Conservation (phyloP, 2,113 vertebrate genomes). For the Leptosomus discolor region DNA sequence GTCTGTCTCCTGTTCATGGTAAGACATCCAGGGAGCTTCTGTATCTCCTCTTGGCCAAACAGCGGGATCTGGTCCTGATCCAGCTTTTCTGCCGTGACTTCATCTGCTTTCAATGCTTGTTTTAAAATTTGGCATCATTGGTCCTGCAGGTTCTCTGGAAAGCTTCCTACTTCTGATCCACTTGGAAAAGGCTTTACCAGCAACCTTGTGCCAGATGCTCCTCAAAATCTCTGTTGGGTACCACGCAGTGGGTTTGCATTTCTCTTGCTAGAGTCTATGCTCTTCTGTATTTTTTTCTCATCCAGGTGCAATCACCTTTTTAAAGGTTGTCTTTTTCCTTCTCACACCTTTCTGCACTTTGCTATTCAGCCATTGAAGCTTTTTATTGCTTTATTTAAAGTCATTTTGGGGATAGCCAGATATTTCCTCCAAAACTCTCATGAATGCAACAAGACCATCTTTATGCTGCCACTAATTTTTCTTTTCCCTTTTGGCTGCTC, state of each 20-base stretch:
- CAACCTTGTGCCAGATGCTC: not conserved
- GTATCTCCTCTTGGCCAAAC: fast-evolving
- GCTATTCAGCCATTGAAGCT: no score
- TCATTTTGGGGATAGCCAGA: not conserved
- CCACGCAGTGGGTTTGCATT: not conserved
- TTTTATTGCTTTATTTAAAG: not conserved
- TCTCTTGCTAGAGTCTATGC: not conserved
- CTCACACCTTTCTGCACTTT: not conserved
- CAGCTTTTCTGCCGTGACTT: not conserved
- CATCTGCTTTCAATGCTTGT: not conserved
- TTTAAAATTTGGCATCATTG: not conserved
- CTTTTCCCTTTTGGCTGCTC: not conserved
- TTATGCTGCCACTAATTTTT: not conserved
- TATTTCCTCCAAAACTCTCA: not conserved
- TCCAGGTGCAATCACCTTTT: not conserved
- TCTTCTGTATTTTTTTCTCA: not conserved
- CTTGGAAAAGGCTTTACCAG: not conserved
- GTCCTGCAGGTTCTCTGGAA: not conserved
- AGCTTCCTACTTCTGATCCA: not conserved
- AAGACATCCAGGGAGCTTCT: not conserved
- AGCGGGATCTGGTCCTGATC: not conserved
- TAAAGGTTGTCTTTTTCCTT: not conserved
- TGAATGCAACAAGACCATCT: not conserved
- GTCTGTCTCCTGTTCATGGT: not conserved
- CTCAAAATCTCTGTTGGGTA: not conserved